Evolutionary conservation across 2,797 vertebrate genomes (phyloP).

Genomic region (Hozukius guyotensis): DNA sequence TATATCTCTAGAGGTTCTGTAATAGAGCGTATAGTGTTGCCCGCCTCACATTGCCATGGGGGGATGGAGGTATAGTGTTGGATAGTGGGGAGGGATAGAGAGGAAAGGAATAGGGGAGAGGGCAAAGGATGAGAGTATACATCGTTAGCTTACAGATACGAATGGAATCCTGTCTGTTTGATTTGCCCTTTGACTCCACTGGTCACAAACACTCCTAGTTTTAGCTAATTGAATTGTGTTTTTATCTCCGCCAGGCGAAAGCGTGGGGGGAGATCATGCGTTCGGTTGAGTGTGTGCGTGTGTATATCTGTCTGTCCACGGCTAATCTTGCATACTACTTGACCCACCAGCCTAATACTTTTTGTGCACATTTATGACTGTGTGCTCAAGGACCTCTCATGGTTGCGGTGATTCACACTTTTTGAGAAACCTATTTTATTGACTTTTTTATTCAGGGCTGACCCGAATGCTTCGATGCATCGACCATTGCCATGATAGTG

Average conservation of each 20-base stretch:
- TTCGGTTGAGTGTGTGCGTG: not conserved
- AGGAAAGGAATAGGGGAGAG: slow-evolving; percentile 43
- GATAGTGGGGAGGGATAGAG: slow-evolving; percentile 23
- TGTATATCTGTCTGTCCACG: not conserved
- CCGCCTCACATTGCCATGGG: slow-evolving; percentile 65
- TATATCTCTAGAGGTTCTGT: slow-evolving; percentile 73
- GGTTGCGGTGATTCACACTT: not conserved
- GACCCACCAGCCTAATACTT: not conserved
- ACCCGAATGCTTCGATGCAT: not conserved
- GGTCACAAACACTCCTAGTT: slow-evolving; percentile 27
- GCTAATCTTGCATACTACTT: not conserved
- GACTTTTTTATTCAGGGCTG: too few relatives aligned
- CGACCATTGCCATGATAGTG: not conserved
- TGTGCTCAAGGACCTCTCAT: not conserved
- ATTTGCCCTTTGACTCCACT: slow-evolving; percentile 60
- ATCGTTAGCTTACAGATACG: slow-evolving; percentile 52
- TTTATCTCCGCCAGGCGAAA: not conserved
- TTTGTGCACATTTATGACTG: not conserved
- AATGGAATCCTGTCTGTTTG: slow-evolving; percentile 68
- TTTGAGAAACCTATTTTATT: too few relatives aligned
- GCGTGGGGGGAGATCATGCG: not conserved
- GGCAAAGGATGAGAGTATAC: slow-evolving; percentile 51
- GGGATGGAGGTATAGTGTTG: slow-evolving; percentile 57
- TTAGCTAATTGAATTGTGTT: slow-evolving; percentile 40
- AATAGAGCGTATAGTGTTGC: slow-evolving; percentile 74